Percentiles rank a stretch among this genome's conserved stretches.
phyloP scores from a whole-genome alignment of 2,113 vertebrate genomes.

The Serilophus lunatus region DNA sequence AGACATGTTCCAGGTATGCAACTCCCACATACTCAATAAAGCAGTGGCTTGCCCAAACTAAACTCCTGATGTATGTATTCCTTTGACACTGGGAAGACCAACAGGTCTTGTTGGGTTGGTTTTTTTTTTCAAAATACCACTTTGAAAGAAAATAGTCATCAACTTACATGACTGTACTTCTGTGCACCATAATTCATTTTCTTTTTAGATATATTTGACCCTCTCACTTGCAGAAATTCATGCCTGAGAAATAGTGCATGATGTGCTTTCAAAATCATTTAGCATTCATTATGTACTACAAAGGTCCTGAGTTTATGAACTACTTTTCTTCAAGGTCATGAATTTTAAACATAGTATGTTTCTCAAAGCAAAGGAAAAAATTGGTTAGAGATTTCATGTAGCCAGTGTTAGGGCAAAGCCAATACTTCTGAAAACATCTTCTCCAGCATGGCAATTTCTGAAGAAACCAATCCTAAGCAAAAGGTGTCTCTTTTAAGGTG shows the following conservation, averaged over 20 bases:
- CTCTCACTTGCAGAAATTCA: constrained; percentile 53
- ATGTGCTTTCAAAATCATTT: constrained; percentile 57
- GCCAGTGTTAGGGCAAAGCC: neutral
- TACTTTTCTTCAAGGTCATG: constrained; percentile 51
- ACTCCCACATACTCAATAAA: neutral
- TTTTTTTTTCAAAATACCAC: neutral
- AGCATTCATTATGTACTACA: constrained; percentile 33
- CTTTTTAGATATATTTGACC: constrained; percentile 56
- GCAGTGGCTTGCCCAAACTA: neutral
- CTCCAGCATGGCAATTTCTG: neutral
- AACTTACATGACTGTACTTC: constrained; percentile 36
- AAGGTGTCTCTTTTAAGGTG: neutral
- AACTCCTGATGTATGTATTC: neutral
- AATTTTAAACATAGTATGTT: constrained; percentile 61
- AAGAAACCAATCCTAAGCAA: neutral
- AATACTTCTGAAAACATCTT: neutral
- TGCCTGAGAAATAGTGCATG: constrained; percentile 51
- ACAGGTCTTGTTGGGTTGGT: neutral
- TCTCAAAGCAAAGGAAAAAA: constrained; percentile 58
- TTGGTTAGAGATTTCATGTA: neutral
- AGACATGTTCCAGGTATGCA: neutral
- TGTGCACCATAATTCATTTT: constrained; percentile 50
- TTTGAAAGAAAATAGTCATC: constrained; percentile 19
- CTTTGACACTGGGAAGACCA: neutral
- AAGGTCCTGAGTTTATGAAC: constrained; percentile 47